phyloP scores from a whole-genome alignment of 2,797 vertebrate genomes.

The Pangasius sanitwongsei region DNA sequence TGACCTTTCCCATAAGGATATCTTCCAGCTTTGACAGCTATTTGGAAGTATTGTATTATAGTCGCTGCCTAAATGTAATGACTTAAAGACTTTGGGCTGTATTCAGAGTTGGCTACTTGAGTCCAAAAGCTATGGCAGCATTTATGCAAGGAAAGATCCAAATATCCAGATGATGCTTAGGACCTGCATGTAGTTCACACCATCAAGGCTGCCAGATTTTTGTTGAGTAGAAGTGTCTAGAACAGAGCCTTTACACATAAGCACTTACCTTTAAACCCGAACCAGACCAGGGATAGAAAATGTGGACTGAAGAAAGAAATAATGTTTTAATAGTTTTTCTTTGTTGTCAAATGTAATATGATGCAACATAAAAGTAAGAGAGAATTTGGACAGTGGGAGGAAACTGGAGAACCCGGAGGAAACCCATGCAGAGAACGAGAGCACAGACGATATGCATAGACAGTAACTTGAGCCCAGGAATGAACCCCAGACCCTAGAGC shows the following conservation, averaged over 20 bases:
- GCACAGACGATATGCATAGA: not conserved
- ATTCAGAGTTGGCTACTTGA: not conserved
- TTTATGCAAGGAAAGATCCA: not conserved
- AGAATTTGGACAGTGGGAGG: not conserved
- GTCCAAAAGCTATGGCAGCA: not conserved
- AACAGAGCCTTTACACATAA: not conserved
- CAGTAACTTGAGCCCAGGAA: not conserved
- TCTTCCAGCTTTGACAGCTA: slow-evolving; percentile 11
- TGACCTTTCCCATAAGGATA: slow-evolving; percentile 32
- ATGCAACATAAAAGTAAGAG: not conserved
- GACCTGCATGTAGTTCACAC: not conserved
- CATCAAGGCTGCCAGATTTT: not conserved
- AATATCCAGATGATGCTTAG: not conserved
- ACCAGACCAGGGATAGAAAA: not conserved
- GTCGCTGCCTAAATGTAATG: not conserved
- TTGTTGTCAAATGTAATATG: not conserved
- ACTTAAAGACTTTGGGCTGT: not conserved
- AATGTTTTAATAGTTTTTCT: not conserved
- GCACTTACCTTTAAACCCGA: not conserved
- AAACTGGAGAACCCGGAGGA: not conserved
- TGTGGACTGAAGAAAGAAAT: not conserved
- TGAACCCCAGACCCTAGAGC: not conserved
- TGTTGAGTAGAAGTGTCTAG: not conserved
- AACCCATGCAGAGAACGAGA: not conserved
- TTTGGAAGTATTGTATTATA: slow-evolving; percentile 4